These are phyloP conservation scores for Drosophila serrata DNA, from an alignment of 1,140 invertebrate genomes.

Conservation along the genomic window DNA sequence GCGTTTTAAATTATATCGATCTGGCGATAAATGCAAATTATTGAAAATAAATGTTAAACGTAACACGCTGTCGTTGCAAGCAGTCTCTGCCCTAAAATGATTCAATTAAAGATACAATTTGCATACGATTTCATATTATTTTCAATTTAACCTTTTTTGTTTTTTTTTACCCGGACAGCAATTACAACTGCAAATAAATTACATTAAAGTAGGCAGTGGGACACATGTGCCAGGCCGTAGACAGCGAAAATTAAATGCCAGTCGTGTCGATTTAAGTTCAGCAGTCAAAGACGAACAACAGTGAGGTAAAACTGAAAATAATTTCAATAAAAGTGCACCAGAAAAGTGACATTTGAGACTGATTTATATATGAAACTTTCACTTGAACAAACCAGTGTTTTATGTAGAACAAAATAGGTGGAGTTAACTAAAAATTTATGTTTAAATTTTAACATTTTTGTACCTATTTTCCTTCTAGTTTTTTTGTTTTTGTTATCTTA, in stretches of 20 bases:
- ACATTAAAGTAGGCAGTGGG: conserved; percentile 76
- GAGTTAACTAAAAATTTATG: not conserved
- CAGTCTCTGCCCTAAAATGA: conserved; percentile 59
- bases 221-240: conserved; percentile 22
- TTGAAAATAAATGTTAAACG: conserved; percentile 72
- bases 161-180: conserved; percentile 47
- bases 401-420: no score
- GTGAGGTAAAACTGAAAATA: conserved; percentile 48
- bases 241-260: conserved; percentile 57
- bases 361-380: not conserved
- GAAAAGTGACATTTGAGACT: not conserved
- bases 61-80: conserved; percentile 31
- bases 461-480: no score
- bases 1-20: conserved; percentile 61
- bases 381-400: not conserved
- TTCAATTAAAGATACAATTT: conserved; percentile 83
- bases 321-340: conserved; percentile 40
- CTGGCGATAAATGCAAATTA: conserved; percentile 72
- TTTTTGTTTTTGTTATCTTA: not conserved
- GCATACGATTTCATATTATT: conserved; percentile 56
- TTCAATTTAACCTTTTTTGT: conserved; percentile 35
- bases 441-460: not conserved
- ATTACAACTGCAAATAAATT: conserved; percentile 80
- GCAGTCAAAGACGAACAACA: conserved; percentile 36
- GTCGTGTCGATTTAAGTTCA: conserved; percentile 78